Evolutionary conservation across 2,797 vertebrate genomes (phyloP), one percentile per base, ranked within the genome.

Genomic region (Melanotaenia parkinsoni): DNA sequence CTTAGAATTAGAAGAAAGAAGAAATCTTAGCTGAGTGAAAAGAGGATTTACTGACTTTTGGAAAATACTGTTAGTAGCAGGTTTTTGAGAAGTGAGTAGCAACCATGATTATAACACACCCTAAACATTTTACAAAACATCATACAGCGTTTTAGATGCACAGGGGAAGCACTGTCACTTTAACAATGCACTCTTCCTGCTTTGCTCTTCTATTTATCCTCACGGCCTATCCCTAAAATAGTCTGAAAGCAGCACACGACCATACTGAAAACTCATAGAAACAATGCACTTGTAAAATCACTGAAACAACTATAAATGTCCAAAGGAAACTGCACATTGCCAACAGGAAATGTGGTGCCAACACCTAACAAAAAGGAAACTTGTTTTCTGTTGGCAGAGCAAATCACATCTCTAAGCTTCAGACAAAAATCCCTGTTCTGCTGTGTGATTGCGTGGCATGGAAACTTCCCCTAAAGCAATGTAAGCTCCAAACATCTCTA

Each of bases 131-230:
- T 30, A 51, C 64, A 80, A 75, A 74, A 74, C 4, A 35, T 76
- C 50, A 53, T 63, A 18, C 63, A 85, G 81, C 57, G 58, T 24
- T 66, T 69, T 82, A 75, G 69, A 71, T 66, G 16, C 67, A 74
- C 62, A 43, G 35, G 51, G 59, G 56, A 78, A 74, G 22, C 56
- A 37, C 22, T 54, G 16, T 54, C 12, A 7, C 4, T 32, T 22
- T 82, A 90, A 89, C 88, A 90, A 88, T 88, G 69, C 58, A 71
- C 67, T 40, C 80, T 90, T 91, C 86, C 86, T 88, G 72, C 71
- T 76, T 76, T 77, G 68, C 86, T 81, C 8, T 40, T 61, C 59
- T 72, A 64, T 87, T 84, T 83, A 76, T 72, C 71, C n/a, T 80
- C 61, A 13, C 22, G 50, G 79, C 64, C 61, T 65, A 32, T 66